These are phyloP conservation scores for Erpobdella octoculata DNA, from an alignment of 2,888 invertebrate genomes.

Conservation along the genomic window DNA sequence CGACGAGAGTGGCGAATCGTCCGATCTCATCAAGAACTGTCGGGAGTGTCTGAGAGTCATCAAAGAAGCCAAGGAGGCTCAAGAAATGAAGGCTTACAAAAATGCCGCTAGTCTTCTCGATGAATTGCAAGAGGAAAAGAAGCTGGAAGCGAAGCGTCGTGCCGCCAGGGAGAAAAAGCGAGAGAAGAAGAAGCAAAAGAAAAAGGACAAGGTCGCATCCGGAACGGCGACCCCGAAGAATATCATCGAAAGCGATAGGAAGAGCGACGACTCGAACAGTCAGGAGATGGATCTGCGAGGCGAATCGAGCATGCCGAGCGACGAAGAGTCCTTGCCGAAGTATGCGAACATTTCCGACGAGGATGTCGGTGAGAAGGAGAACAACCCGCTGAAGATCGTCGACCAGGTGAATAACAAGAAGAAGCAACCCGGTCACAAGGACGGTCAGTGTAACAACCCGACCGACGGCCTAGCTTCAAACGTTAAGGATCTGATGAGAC, in stretches of 20 bases:
- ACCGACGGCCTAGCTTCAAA: background rate
- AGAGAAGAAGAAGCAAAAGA: constrained; percentile 66
- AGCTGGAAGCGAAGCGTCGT: constrained; percentile 78
- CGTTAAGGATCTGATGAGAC: background rate
- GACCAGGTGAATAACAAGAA: background rate
- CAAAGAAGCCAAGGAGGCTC: constrained; percentile 89
- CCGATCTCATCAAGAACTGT: constrained; percentile 83
- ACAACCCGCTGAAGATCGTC: background rate
- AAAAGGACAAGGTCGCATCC: constrained; percentile 56
- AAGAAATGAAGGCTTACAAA: constrained; percentile 93
- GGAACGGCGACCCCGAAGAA: constrained; percentile 56
- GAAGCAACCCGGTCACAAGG: background rate
- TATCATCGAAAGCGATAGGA: constrained; percentile 53
- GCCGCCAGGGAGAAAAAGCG: constrained; percentile 81
- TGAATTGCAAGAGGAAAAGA: constrained; percentile 86
- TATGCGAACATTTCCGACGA: background rate
- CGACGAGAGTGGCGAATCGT: constrained; percentile 61
- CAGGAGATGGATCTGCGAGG: background rate
- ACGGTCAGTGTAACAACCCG: background rate
- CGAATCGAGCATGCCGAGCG: background rate
- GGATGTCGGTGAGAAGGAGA: background rate
- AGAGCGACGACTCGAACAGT: constrained; percentile 45
- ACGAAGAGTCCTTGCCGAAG: constrained; percentile 8
- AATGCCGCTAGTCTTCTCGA: constrained; percentile 91
- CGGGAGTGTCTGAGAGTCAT: constrained; percentile 90